These are phyloP conservation scores for Noctua comes DNA, from an alignment of 2,888 invertebrate genomes.

Conservation along the genomic window DNA sequence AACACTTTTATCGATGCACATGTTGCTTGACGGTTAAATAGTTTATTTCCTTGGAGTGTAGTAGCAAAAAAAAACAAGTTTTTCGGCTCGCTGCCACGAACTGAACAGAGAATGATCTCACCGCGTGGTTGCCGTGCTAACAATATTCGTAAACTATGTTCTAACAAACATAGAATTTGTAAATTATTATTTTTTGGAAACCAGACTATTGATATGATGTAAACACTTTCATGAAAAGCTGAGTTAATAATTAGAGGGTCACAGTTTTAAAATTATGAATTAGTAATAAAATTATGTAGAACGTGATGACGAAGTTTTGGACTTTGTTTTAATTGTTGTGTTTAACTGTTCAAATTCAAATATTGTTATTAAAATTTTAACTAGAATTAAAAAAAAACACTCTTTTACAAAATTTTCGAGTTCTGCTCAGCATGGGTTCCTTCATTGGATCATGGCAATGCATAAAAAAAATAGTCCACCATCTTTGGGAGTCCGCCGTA, in stretches of 20 bases:
- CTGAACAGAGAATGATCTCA: slow-evolving; percentile 62
- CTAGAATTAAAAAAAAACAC: background rate
- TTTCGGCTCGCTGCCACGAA: slow-evolving; percentile 66
- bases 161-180: slow-evolving; percentile 39
- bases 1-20: slow-evolving; percentile 44
- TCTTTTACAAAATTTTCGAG: too few relatives aligned
- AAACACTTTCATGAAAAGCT: background rate
- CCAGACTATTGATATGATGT: slow-evolving; percentile 7
- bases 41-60: slow-evolving; percentile 58
- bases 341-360: background rate
- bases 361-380: background rate
- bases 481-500: too few relatives aligned
- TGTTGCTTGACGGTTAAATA: slow-evolving; percentile 44
- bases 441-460: too few relatives aligned
- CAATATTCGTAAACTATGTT: slow-evolving; percentile 54
- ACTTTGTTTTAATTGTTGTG: too few relatives aligned
- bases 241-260: background rate
- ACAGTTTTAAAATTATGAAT: background rate
- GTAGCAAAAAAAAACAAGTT: slow-evolving; percentile 41
- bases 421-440: too few relatives aligned
- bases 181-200: slow-evolving; percentile 23
- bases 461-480: too few relatives aligned
- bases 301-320: too few relatives aligned
- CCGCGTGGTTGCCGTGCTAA: slow-evolving; percentile 37
- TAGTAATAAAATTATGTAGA: background rate